Percentiles rank a stretch among this genome's conserved stretches.
Conservation (phyloP, 2,888 invertebrate genomes). For the Apamea monoglypha region DNA sequence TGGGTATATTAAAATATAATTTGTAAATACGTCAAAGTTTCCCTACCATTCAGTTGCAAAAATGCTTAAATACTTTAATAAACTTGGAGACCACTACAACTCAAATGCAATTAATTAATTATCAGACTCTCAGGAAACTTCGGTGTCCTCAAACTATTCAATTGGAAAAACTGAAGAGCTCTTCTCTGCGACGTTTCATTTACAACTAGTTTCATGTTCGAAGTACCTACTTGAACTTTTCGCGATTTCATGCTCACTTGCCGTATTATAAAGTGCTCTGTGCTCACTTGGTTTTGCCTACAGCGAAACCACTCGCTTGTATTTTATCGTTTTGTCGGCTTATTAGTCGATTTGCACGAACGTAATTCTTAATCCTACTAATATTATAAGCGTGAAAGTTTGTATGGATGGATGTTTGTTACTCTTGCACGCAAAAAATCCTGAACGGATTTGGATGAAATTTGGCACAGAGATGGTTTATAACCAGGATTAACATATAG, state of each 20-base stretch:
- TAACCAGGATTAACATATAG: no score
- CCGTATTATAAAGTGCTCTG: no score
- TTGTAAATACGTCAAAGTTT: neutral
- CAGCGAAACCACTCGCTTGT: neutral
- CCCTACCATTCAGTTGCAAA: neutral
- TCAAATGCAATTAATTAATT: neutral
- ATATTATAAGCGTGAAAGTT: no score
- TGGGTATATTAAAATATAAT: neutral
- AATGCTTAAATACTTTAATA: neutral
- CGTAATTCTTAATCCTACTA: no score
- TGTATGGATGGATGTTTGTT: no score
- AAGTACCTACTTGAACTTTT: neutral
- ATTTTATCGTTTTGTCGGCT: neutral
- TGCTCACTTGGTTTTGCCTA: neutral
- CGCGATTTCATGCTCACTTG: neutral
- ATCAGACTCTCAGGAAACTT: slow-evolving; percentile 2
- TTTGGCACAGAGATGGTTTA: no score
- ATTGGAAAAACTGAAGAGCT: neutral
- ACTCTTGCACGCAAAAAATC: no score
- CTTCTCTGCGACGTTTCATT: neutral
- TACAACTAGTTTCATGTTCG: neutral
- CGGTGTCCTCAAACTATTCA: slow-evolving; percentile 12
- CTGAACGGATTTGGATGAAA: no score
- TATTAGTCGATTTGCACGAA: no score
- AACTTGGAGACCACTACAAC: neutral